Base-by-base conservation (phyloP, 2,888 invertebrate genomes). In the Eudasyphora cyanicolor region DNA sequence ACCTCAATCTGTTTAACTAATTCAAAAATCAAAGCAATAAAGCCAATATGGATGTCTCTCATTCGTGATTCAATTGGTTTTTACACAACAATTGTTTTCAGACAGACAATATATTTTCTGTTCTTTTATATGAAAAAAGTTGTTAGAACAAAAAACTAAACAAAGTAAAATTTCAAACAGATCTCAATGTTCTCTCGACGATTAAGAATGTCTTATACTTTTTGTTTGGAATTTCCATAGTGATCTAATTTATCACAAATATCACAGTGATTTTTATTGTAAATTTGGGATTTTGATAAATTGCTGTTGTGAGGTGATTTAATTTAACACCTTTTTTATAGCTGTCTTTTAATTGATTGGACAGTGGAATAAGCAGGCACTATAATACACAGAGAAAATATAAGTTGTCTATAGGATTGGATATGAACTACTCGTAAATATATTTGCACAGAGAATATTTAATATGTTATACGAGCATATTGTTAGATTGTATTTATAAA, bases 161-260 rank as follows among this genome's bases (percentile, higher is more conserved):
- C n/a, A 67, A 42, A 19, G 21, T 64, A 57, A 24, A 12, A 27
- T 27, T 57, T 57, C 27, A 57, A 57, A 27, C 14, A 24, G 38
- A 67, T 7, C 21, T 67, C 14, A 57, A 57, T 73, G 27, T 70
- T 74, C 62, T 60, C 32, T 79, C 60, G 57, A 57, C 54, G 35
- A 57, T 80, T 42, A 75, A 74, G 70, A 77, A 74, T 19, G 17
- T 27, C n/a, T 42, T 67, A 12, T 67, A 24, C 24, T 24, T 2
- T 21, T 6, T 35, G 69, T 29, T 60, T 86, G 89, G 90, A 89
- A 89, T 88, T 88, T 89, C 89, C 89, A 89, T 84, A 88, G 87
- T 90, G 90, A 89, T 90, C 90, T 89, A 89, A 89, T 90, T 90
- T 87, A 45, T 62, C 54, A 77, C 29, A 32, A 54, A 32, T 32